Evolutionary conservation across 2,113 vertebrate genomes (phyloP).

Genomic region (Dendrocopos noguchii): DNA sequence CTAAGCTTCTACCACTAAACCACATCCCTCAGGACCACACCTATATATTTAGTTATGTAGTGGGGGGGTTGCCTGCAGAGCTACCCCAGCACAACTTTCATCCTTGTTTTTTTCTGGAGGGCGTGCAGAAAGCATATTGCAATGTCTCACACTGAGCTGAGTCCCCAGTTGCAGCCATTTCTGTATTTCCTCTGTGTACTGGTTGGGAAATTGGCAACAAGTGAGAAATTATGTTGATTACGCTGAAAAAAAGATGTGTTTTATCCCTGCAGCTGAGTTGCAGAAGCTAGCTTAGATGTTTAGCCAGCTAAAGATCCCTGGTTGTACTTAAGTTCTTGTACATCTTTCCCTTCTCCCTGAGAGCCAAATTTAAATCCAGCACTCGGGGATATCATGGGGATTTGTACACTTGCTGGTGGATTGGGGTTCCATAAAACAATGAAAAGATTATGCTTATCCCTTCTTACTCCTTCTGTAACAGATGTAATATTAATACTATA

Average conservation of each 20-base stretch:
- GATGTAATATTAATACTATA: constrained; percentile 56
- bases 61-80: no score
- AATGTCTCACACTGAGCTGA: no score
- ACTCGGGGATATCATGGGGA: background rate
- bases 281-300: background rate
- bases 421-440: constrained; percentile 54
- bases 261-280: background rate
- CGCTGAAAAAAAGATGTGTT: background rate
- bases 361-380: constrained; percentile 8
- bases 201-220: background rate
- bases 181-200: no score
- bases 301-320: background rate
- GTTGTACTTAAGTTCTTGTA: background rate
- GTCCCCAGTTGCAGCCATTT: no score
- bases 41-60: no score
- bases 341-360: background rate
- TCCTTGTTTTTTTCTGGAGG: no score
- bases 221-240: constrained; percentile 4
- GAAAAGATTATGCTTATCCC: constrained; percentile 51
- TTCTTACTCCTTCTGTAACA: constrained; percentile 39
- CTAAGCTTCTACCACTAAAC: no score
- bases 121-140: no score
- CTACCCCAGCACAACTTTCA: no score
- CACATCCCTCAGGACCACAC: no score
- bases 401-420: constrained; percentile 53